phyloP scores from a whole-genome alignment of 2,797 vertebrate species.

The Myotis planiceps region DNA sequence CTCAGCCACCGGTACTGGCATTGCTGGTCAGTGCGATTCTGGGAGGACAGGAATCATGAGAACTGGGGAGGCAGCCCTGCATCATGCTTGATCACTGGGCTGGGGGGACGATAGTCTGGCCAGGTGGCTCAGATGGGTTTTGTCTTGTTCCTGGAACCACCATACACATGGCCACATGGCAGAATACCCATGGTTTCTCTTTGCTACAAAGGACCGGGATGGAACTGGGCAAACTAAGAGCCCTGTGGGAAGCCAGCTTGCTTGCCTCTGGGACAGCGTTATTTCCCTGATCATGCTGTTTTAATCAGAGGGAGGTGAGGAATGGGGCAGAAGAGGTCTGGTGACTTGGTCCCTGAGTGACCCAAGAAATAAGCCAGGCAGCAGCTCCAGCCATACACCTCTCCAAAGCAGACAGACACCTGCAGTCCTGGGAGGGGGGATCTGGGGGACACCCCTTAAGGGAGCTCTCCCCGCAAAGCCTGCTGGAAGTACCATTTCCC shows the following conservation, averaged over 20 bases:
- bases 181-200: neutral
- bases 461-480: neutral
- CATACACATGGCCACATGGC: rapidly evolving
- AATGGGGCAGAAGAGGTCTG: neutral
- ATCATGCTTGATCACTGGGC: neutral
- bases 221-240: neutral
- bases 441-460: rapidly evolving
- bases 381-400: neutral
- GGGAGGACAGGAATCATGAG: neutral
- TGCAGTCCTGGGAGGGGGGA: neutral
- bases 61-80: neutral
- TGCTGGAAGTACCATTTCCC: neutral
- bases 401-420: neutral
- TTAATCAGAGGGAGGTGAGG: neutral
- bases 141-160: neutral
- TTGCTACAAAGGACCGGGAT: neutral
- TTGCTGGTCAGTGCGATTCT: conserved; percentile 96
- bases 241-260: neutral
- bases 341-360: neutral
- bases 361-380: neutral
- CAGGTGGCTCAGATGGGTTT: neutral
- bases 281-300: neutral
- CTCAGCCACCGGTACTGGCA: conserved; percentile 98
- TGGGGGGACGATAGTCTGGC: neutral
- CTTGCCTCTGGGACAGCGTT: neutral